Conservation (phyloP, 2,113 vertebrate species). For the Ctenomys sociabilis region DNA sequence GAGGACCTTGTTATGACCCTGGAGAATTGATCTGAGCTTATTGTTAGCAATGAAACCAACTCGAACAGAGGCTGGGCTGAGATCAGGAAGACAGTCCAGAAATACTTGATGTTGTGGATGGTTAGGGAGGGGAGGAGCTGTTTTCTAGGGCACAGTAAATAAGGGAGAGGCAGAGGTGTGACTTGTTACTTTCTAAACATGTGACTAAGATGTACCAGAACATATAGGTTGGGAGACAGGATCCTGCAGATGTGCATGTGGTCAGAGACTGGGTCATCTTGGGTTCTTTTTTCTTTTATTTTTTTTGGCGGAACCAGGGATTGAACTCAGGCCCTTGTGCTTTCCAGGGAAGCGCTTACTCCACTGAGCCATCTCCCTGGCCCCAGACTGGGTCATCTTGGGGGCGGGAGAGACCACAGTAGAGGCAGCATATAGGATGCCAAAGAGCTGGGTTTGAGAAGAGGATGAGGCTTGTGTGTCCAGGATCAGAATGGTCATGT, state of each 20-base stretch:
- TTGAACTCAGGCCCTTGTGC: no score
- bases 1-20: neutral
- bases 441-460: no score
- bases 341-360: no score
- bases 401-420: neutral
- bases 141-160: neutral
- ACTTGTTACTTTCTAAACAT: neutral
- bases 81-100: neutral
- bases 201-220: neutral
- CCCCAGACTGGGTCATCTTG: no score
- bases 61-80: neutral
- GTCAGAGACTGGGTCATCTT: neutral
- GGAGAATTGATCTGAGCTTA: neutral
- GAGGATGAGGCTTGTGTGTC: neutral
- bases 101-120: neutral
- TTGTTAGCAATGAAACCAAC: neutral
- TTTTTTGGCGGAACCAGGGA: no score
- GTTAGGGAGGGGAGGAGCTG: neutral
- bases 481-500: no score
- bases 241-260: neutral
- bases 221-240: neutral
- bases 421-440: neutral
- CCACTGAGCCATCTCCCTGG: no score
- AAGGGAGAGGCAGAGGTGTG: neutral
- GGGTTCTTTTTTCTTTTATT: no score